Base-by-base conservation (phyloP, 2,113 vertebrate genomes). In the Chroicocephalus ridibundus region DNA sequence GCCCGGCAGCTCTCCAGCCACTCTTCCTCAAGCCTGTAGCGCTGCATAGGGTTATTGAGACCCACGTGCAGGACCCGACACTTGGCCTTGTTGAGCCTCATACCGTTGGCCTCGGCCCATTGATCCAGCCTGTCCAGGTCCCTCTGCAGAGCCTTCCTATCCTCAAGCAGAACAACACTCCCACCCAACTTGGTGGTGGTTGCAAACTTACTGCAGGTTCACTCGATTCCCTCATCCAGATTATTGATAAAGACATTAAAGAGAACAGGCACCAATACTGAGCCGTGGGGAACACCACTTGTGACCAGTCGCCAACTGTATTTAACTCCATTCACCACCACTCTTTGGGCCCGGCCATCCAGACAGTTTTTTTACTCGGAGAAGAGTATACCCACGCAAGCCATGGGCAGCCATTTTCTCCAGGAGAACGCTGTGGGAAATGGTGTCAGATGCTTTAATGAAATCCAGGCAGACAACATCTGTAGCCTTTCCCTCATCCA, bases 221-320 rank as follows among this genome's bases (percentile, higher is more conserved):
- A 31, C 34, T 69, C 0, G 0, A 65, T 9, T 2, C 20, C 8
- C 32, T 25, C 3, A 3, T 20, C 15, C 15, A 34, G 24, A 36
- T 36, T 9, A 36, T 36, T 36, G 24, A 54, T 8, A 40, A 34
- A 77, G 15, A 5, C 11, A 80, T 3, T 15, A 40, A 36, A 46
- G 4, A 44, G 29, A 51, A 24, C 46, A 46, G 14, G 11, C 9
- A 25, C 9, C 7, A 57, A 0, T 4, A 27, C 2, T 19, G 17
- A 71, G 19, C 19, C n/a, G 18, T 42, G 16, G 15, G 14, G 64
- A 75, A 31, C 17, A 51, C 8, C 4, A 8, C 16, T 60, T 46
- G 31, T n/a, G 58, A 58, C 15, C 1, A 1, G 21, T 11, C 1
- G 0, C 36, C 42, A 87, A 38, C 12, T 58, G 47, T 10, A 42